Base-by-base conservation (phyloP, 2,888 invertebrate genomes). In the Steinernema scapterisci region DNA sequence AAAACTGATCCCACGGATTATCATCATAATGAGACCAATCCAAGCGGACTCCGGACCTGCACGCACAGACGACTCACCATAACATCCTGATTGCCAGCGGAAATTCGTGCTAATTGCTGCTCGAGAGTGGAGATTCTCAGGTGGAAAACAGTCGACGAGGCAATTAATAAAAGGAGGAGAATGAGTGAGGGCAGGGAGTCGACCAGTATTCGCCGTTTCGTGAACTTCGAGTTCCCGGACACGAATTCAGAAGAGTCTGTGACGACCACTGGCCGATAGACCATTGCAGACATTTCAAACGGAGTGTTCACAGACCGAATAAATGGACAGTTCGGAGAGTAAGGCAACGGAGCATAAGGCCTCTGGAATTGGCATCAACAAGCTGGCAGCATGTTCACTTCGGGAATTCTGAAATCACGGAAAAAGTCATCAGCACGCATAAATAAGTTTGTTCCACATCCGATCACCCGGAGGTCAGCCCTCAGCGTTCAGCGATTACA, bases 1-100 rank as follows among this genome's bases (percentile, higher is more conserved):
- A 31, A 54, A 63, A 63, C 63, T 63, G 63, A 63, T 63, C 63
- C 63, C 63, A 6, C 63, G 63, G 63, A 63, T 63, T 63, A 63
- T 25, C 31, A 63, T 25, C 27, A n/a, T 63, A 63, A 63, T 63
- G 63, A 63, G 63, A 23, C 63, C 63, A 63, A 31, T 5, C 21
- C 27, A n/a, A 31, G 31, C 63, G 27, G 27, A 7, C 16, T 16
- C 27, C n/a, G 16, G 6, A 63, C 16, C 13, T 31, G 16, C 31
- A 63, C 13, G 13, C 23, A 54, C 21, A 16, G 21, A 21, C 23
- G 21, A 63, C 63, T 31, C 27, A 63, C 63, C 63, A n/a, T 63
- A 63, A 31, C 31, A 16, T 38, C 52, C 21, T 52, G 21, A 23
- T 52, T 31, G 63, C 27, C 63, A 31, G 5, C 16, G 1, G 27